phyloP scores from a whole-genome alignment of 1,140 invertebrate species.

The Brachionus calyciflorus region DNA sequence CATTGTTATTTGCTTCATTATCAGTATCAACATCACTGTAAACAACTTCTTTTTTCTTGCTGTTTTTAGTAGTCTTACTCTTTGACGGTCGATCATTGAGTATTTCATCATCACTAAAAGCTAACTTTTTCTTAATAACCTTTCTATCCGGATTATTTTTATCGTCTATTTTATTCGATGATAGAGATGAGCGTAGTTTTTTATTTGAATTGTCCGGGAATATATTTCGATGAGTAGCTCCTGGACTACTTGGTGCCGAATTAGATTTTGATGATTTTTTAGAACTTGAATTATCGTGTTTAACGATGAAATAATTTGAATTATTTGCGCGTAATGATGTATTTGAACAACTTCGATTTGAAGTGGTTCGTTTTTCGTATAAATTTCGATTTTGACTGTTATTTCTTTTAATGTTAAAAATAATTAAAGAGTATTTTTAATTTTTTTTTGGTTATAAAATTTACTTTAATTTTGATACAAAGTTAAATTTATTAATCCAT shows the following conservation, averaged over 20 bases:
- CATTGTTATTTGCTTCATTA: slow-evolving; percentile 12
- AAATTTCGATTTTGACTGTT: slow-evolving; percentile 22
- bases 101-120: slow-evolving; percentile 44
- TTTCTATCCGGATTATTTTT: slow-evolving; percentile 40
- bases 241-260: slow-evolving; percentile 29
- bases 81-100: slow-evolving; percentile 36
- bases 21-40: slow-evolving; percentile 27
- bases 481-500: slow-evolving; percentile 46
- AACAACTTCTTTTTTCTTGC: slow-evolving; percentile 9
- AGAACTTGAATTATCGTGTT: slow-evolving; percentile 14
- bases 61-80: background rate
- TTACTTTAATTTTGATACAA: slow-evolving; percentile 44
- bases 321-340: slow-evolving; percentile 2
- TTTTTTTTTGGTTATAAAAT: background rate
- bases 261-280: slow-evolving; percentile 15
- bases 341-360: slow-evolving; percentile 21
- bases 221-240: slow-evolving; percentile 1
- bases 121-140: slow-evolving; percentile 37
- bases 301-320: slow-evolving; percentile 30
- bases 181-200: slow-evolving; percentile 24
- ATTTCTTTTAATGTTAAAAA: background rate
- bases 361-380: slow-evolving; percentile 3
- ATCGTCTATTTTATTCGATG: slow-evolving; percentile 42
- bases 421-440: background rate
- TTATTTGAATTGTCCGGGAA: background rate